Conservation (phyloP, 1,140 invertebrate species). For the Anastatus disparis region DNA sequence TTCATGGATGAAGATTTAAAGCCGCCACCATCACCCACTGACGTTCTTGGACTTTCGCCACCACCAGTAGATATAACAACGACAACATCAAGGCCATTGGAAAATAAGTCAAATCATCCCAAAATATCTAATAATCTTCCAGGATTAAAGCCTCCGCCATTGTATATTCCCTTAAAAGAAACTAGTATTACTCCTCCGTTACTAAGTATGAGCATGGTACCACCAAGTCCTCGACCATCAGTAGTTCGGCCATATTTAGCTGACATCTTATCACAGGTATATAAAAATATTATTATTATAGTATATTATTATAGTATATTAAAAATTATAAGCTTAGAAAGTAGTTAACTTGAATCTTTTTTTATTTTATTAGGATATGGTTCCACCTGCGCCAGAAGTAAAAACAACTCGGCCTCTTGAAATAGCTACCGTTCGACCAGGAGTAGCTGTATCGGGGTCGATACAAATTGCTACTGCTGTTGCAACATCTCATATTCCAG, state of each 20-base stretch:
- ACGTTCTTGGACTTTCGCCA: constrained; percentile 62
- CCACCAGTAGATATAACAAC: constrained; percentile 59
- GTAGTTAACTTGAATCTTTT: no score
- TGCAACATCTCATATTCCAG: constrained; percentile 61
- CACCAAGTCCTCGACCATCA: constrained; percentile 57
- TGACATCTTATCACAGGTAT: constrained; percentile 61
- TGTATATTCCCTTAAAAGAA: constrained; percentile 59
- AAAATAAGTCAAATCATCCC: constrained; percentile 41
- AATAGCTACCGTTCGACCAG: constrained; percentile 55
- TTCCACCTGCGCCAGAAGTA: constrained; percentile 54
- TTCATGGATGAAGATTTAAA: constrained; percentile 54
- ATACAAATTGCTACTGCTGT: constrained; percentile 65
- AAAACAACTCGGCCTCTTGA: constrained; percentile 53
- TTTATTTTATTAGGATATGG: constrained; percentile 57
- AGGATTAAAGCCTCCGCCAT: constrained; percentile 55
- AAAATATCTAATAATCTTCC: constrained; percentile 46
- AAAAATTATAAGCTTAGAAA: no score
- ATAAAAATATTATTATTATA: no score
- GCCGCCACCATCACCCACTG: constrained; percentile 57
- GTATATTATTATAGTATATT: no score
- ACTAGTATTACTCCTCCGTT: constrained; percentile 44
- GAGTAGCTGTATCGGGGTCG: constrained; percentile 59
- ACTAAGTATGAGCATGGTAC: constrained; percentile 59
- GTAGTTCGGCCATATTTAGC: constrained; percentile 58
- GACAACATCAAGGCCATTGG: constrained; percentile 47